These are phyloP conservation scores for Rhagoletis pomonella DNA, from an alignment of 1,140 invertebrate species.

Conservation along the genomic window DNA sequence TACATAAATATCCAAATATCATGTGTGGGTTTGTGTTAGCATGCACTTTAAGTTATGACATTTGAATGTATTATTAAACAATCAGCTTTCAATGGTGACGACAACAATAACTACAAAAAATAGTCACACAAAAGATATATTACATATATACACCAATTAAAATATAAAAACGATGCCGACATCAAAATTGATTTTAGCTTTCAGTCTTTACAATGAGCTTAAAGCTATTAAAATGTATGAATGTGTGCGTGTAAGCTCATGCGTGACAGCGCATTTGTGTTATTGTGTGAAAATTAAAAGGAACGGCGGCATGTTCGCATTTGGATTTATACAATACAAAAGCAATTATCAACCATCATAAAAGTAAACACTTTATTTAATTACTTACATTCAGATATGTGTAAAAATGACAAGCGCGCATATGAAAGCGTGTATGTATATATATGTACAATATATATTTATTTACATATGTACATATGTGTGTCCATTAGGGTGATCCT, in stretches of 20 bases:
- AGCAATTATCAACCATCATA: conserved; percentile 43
- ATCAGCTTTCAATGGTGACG: neutral
- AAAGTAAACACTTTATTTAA: conserved; percentile 50
- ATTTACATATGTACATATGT: too few species aligned
- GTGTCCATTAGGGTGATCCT: too few species aligned
- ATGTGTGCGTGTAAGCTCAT: neutral
- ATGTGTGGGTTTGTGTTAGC: neutral
- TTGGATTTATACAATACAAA: conserved; percentile 35
- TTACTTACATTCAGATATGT: conserved; percentile 6
- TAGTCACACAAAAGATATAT: neutral
- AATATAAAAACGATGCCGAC: conserved; percentile 26
- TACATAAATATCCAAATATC: neutral
- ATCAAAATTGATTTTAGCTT: conserved; percentile 43
- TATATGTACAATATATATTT: neutral
- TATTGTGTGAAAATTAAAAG: conserved; percentile 10
- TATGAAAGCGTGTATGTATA: neutral
- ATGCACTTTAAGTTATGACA: conserved; percentile 15
- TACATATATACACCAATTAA: neutral
- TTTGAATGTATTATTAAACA: conserved; percentile 17
- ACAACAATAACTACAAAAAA: neutral
- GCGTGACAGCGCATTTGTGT: neutral
- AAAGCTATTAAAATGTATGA: conserved; percentile 9
- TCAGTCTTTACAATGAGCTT: conserved; percentile 48
- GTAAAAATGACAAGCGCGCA: neutral
- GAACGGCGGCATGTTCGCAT: neutral